Conservation (phyloP, 2,797 vertebrate species). For the Buphagus erythrorhynchus region DNA sequence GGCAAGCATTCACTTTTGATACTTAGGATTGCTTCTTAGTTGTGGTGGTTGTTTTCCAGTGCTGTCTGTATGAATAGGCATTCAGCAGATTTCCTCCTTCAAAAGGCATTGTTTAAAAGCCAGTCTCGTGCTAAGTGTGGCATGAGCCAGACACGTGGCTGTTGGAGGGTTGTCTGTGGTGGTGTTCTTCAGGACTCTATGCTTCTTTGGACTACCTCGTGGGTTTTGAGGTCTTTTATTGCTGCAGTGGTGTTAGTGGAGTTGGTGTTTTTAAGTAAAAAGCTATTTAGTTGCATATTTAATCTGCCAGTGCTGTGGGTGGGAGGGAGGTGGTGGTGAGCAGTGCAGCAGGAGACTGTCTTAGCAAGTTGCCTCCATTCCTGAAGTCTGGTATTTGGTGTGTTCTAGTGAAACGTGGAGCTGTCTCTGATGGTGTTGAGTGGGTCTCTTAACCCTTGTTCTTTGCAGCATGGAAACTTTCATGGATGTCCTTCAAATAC, state of each 20-base stretch:
- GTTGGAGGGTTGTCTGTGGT: neutral
- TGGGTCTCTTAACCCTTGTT: slow-evolving; percentile 31
- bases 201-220: slow-evolving; percentile 72
- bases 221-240: slow-evolving; percentile 50
- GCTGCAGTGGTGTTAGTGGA: slow-evolving; percentile 3
- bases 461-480: slow-evolving; percentile 49
- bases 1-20: neutral
- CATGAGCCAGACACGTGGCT: neutral
- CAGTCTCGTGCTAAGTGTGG: neutral
- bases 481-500: slow-evolving; percentile 9
- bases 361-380: slow-evolving; percentile 46
- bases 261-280: slow-evolving; percentile 27
- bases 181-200: slow-evolving; percentile 34
- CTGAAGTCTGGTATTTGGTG: slow-evolving; percentile 38
- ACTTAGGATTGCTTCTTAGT: neutral
- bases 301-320: slow-evolving; percentile 8
- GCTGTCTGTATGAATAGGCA: neutral
- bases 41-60: slow-evolving; percentile 24
- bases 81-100: neutral
- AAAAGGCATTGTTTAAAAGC: neutral
- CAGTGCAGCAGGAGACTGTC: slow-evolving; percentile 9
- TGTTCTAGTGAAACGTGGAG: slow-evolving; percentile 45
- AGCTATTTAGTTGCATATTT: slow-evolving; percentile 25
- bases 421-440: slow-evolving; percentile 40
- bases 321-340: neutral